Evolutionary conservation across 2,888 invertebrate species (phyloP).

Genomic region (Eupithecia dodoneata): DNA sequence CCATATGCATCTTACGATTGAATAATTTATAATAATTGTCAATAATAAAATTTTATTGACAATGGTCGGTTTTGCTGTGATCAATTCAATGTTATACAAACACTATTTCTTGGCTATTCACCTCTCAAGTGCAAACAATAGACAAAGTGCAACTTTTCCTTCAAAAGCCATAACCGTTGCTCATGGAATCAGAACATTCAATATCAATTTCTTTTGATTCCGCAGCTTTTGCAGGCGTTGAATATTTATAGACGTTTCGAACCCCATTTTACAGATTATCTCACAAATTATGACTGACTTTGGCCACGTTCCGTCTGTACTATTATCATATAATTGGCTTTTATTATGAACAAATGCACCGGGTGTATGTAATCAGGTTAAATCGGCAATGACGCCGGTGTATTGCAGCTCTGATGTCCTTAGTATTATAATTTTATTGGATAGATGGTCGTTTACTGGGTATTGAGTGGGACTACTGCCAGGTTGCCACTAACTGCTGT

Average conservation of each 20-base stretch:
- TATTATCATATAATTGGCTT: slow-evolving; percentile 9
- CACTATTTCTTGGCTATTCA: neutral
- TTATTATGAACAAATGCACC: slow-evolving; percentile 1
- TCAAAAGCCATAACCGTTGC: neutral
- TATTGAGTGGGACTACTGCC: slow-evolving; percentile 29
- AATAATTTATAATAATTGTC: too few species aligned
- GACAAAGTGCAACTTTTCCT: neutral
- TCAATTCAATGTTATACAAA: neutral
- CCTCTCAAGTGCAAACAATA: neutral
- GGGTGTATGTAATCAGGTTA: neutral
- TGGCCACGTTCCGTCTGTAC: neutral
- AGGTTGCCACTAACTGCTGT: slow-evolving; percentile 25
- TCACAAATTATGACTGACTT: slow-evolving; percentile 6
- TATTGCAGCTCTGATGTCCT: slow-evolving; percentile 25
- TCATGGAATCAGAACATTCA: slow-evolving; percentile 16
- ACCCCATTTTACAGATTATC: slow-evolving; percentile 12
- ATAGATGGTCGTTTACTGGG: slow-evolving; percentile 22
- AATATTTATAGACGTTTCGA: slow-evolving; percentile 1
- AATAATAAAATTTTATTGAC: too few species aligned
- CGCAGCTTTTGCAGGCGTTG: slow-evolving; percentile 4
- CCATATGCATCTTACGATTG: neutral
- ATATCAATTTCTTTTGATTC: slow-evolving; percentile 9
- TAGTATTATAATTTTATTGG: slow-evolving; percentile 33
- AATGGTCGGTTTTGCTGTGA: neutral
- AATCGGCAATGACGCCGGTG: slow-evolving; percentile 22